Evolutionary conservation across 2,888 invertebrate genomes (phyloP), one percentile per base, ranked within the genome.

Genomic region (Perizoma affinitatum): DNA sequence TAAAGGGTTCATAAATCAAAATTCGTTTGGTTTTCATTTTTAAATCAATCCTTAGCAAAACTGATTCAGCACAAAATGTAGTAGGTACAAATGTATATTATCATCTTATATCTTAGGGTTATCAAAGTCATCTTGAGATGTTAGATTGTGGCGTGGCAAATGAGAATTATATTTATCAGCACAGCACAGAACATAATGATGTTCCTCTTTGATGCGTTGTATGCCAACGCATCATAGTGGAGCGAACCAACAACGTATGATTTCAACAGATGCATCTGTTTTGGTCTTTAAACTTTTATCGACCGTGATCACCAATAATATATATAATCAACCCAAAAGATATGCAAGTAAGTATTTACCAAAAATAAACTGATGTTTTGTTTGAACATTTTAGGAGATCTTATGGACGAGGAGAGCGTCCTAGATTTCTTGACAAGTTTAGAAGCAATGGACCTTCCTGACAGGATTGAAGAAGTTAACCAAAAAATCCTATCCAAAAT

Each of bases 401-500:
- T 98, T 87, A 97, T 97, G 97, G 97, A 98, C 92, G 98, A 98
- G 90, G 97, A 97, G 87, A 96, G 95, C 85, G 98, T 98, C 72
- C 93, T 98, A 86, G 97, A 98, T 93, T 98, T 98, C 93, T 93
- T 98, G 78, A 98, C 98, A 78, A 97, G 97, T 83, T 94, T 98
- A 79, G 98, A 98, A 93, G 97, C 98, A 72, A 97, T 98, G 97
- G 98, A 98, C 86, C 93, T 97, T 79, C 98, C 98, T 51, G 98
- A 98, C 91, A 95, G 98, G 87, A 98, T 98, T 87, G 98, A 98
- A 93, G 98, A 98, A 93, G 98, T 98, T 55, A 98, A 98, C 85
- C 94, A 97, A 66, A 97, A 97, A 87, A 97, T 98, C 79, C 93
- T 98, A 69, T 94, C 95, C 63, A 98, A 97, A 91, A 97, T 98